These are phyloP conservation scores for Vanacampus margaritifer DNA, from an alignment of 2,113 vertebrate genomes.

Conservation along the genomic window DNA sequence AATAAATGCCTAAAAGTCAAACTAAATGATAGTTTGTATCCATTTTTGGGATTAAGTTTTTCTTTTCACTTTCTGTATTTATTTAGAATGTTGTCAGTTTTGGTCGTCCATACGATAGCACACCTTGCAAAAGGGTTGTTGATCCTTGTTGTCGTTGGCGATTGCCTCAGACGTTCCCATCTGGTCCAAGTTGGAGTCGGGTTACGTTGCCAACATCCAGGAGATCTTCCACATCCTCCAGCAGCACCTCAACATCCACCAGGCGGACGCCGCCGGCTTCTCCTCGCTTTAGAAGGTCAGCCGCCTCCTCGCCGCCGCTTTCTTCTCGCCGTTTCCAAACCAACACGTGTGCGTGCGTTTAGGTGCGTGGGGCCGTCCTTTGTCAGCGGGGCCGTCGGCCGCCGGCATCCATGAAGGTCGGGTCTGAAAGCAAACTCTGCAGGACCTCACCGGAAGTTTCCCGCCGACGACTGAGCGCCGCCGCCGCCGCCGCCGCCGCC, in stretches of 20 bases:
- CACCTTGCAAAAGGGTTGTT: too few species aligned
- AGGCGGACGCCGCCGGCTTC: constrained; percentile 61
- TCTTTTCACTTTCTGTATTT: too few species aligned
- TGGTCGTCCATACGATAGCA: too few species aligned
- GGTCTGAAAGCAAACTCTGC: constrained; percentile 70
- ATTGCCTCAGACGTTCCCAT: constrained; percentile 65
- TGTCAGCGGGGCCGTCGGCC: constrained; percentile 29
- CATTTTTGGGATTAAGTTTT: too few species aligned
- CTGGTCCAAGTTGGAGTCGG: constrained; percentile 77
- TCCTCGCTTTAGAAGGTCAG: constrained; percentile 39
- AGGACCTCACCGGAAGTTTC: constrained; percentile 60
- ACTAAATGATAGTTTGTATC: too few species aligned
- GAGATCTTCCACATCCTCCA: constrained; percentile 77
- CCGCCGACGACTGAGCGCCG: constrained; percentile 33
- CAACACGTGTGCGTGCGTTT: too few species aligned
- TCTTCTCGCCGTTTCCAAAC: too few species aligned
- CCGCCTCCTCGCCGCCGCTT: background rate
- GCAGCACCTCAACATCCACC: constrained; percentile 75
- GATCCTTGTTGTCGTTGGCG: background rate
- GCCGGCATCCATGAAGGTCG: constrained; percentile 72
- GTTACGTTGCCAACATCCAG: constrained; percentile 75
- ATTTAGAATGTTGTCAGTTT: too few species aligned
- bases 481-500: background rate
- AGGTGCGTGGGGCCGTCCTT: too few species aligned
- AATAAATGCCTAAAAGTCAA: too few species aligned